A percentile compares a stretch with the other conserved stretches of the same genome.
Conservation (phyloP, 2,113 vertebrate genomes). For the Heliornis fulica region DNA sequence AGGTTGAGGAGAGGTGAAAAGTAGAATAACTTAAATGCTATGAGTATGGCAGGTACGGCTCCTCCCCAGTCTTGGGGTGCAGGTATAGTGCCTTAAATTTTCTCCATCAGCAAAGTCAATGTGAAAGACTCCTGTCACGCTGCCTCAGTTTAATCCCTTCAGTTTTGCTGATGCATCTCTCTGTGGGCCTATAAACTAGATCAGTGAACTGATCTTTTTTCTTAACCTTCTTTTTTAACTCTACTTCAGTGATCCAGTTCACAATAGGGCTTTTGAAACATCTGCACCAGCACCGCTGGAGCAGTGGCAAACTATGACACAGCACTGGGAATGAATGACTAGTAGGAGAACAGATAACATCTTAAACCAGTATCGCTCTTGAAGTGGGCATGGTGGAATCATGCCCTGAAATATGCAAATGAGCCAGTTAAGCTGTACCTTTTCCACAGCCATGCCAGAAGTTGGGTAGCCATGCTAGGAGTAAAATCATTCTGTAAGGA, state of each 20-base stretch:
- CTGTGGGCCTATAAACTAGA: constrained; percentile 51
- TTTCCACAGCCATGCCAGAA: background rate
- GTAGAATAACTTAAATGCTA: background rate
- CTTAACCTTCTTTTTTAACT: constrained; percentile 16
- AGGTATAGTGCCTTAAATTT: background rate
- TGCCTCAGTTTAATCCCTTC: background rate
- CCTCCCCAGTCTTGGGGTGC: background rate
- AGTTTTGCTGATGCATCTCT: background rate
- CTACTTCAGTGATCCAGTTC: background rate
- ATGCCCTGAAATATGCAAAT: background rate
- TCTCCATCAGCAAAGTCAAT: background rate
- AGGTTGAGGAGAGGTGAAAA: background rate
- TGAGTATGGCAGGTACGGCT: background rate
- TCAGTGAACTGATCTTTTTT: constrained; percentile 34
- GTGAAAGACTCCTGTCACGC: background rate
- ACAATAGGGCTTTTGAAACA: background rate
- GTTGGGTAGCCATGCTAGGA: background rate
- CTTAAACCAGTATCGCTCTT: background rate
- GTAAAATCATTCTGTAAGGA: background rate
- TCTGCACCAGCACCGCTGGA: background rate
- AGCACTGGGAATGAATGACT: background rate
- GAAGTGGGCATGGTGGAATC: background rate
- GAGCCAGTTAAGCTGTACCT: background rate
- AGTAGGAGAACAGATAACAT: background rate
- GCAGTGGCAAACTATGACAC: background rate